A percentile compares a stretch with the other conserved stretches of the same genome.
Evolutionary conservation across 2,888 invertebrate genomes (phyloP).

Genomic region (Myathropa florea): DNA sequence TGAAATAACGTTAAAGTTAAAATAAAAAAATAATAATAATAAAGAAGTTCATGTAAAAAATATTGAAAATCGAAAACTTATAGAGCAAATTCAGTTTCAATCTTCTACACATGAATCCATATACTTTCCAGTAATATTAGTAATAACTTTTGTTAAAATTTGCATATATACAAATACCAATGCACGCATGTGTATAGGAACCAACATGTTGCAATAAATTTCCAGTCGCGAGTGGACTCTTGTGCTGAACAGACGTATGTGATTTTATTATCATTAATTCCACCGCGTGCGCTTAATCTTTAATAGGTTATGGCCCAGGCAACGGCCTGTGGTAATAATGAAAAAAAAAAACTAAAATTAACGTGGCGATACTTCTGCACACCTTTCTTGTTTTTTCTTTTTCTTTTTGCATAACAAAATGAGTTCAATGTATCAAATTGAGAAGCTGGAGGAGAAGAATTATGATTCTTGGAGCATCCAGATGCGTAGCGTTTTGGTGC

Average conservation of each 20-base stretch:
- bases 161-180: too few species aligned
- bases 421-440: slow-evolving; percentile 42
- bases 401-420: neutral
- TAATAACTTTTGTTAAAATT: too few species aligned
- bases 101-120: too few species aligned
- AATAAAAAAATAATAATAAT: too few species aligned
- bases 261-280: neutral
- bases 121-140: too few species aligned
- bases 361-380: neutral
- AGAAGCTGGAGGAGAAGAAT: slow-evolving; percentile 49
- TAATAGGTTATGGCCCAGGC: slow-evolving; percentile 11
- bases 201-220: too few species aligned
- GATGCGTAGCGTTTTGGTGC: slow-evolving; percentile 40
- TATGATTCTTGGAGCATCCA: slow-evolving; percentile 55
- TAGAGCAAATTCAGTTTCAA: too few species aligned
- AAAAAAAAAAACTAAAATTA: neutral
- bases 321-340: slow-evolving; percentile 17
- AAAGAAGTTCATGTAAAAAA: too few species aligned
- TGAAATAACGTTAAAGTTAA: too few species aligned
- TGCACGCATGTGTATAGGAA: too few species aligned
- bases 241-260: neutral
- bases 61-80: too few species aligned
- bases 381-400: neutral
- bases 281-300: neutral
- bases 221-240: neutral